phyloP scores from a whole-genome alignment of 2,113 vertebrate genomes.

The Opisthocomus hoazin region DNA sequence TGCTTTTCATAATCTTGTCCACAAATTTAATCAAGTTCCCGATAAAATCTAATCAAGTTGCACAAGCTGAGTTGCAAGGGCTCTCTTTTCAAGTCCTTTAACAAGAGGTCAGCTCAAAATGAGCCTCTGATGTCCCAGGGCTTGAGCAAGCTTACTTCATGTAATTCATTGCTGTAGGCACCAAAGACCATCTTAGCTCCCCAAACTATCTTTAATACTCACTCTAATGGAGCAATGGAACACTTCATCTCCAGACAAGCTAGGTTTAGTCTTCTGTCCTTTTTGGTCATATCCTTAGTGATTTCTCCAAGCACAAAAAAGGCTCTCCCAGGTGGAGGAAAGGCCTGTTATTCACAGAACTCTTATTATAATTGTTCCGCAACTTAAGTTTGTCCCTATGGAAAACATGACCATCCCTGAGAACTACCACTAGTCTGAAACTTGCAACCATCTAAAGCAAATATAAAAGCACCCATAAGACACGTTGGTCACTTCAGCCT shows the following conservation, averaged over 20 bases:
- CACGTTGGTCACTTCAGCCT: neutral
- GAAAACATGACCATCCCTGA: neutral
- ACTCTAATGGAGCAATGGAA: neutral
- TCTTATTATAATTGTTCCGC: neutral
- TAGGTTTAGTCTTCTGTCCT: neutral
- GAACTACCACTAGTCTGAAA: neutral
- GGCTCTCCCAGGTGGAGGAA: neutral
- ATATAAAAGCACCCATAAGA: neutral
- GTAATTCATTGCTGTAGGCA: neutral
- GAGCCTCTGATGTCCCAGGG: constrained; percentile 13
- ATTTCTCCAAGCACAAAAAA: neutral
- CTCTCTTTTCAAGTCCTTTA: constrained; percentile 7
- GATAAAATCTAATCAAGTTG: constrained; percentile 46
- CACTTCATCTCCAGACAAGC: neutral
- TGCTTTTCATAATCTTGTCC: constrained; percentile 36
- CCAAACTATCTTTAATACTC: neutral
- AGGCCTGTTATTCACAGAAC: neutral
- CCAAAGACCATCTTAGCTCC: neutral
- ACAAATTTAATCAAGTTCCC: constrained; percentile 37
- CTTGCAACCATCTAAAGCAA: neutral
- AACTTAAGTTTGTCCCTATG: neutral
- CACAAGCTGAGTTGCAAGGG: constrained; percentile 8
- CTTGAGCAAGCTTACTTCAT: neutral
- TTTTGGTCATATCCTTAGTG: neutral
- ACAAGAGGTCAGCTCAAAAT: neutral